Base-by-base conservation (phyloP, 2,888 invertebrate species). In the Lasioglossum oenotherae region DNA sequence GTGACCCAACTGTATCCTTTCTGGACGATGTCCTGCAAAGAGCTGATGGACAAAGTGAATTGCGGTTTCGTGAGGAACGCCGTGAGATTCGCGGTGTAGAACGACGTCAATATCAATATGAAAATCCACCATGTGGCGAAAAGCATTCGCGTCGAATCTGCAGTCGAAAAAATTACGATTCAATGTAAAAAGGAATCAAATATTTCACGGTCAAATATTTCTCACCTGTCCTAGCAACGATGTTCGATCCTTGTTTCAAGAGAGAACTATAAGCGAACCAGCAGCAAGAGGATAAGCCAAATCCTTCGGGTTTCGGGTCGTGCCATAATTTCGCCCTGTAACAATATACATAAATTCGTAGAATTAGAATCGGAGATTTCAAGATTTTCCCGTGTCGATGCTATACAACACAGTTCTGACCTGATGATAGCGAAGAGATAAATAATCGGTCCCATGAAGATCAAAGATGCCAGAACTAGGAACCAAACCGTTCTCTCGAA, bases 41-140 rank as follows among this genome's bases (percentile, higher is more conserved):
- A 96, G 90, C 97, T 97, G 74, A 97, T 97, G 31, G 98, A 98
- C 90, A 98, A 95, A 0, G 98, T 98, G 91, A 98, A 98, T 94
- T 97, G 97, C 10, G 98, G 98, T 31, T 98, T 95, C 0, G 98
- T 98, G 77, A 98, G 96, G 93, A 98, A 98, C 23, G 98, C 98
- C 0, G 98, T 98, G 93, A 98, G 96, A 95, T 98, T 98, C 14
- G 98, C 98, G 4, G 98, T 98, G 95, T 98, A 98, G 95, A 98
- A 98, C 19, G 98, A 98, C 0, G 98, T 98, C 74, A 98, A 95
- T 77, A 98, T 97, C 60, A 98, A 98, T 90, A 98, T 98, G 94
- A 98, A 98, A 85, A 98, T 96, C 98, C 98, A 98, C 98, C 98
- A 98, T 0, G 98, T 98, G 16, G 98, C 98, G 95, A 98, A 98